Conservation (phyloP, 2,797 vertebrate genomes). For the Chelon auratus region DNA sequence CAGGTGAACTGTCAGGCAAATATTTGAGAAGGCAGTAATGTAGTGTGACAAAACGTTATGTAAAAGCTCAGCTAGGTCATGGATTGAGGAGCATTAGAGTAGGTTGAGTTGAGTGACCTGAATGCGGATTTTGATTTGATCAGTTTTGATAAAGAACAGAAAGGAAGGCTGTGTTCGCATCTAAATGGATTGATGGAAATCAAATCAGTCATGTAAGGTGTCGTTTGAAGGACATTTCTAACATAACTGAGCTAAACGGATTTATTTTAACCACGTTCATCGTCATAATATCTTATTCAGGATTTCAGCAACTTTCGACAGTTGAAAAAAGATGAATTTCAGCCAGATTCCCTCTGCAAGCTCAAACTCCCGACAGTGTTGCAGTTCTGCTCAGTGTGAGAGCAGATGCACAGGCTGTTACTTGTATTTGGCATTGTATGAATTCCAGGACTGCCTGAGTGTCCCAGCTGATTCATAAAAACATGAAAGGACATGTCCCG, state of each 20-base stretch:
- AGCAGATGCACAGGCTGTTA: constrained; percentile 51
- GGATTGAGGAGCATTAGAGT: not conserved
- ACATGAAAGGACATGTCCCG: constrained; percentile 55
- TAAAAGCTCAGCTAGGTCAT: not conserved
- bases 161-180: not conserved
- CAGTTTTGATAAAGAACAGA: not conserved
- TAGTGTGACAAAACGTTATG: not conserved
- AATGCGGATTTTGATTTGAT: not conserved
- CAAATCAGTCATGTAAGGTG: no score
- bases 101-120: not conserved
- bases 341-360: not conserved
- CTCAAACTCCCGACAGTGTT: not conserved
- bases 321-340: not conserved
- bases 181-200: no score
- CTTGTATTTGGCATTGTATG: constrained; percentile 53
- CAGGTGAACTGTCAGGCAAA: constrained; percentile 7
- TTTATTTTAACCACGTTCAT: no score
- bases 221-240: not conserved
- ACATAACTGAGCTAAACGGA: not conserved
- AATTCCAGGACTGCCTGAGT: constrained; percentile 64
- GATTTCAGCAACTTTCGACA: not conserved
- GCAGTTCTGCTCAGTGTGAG: not conserved
- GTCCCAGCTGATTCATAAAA: constrained; percentile 45
- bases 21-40: not conserved
- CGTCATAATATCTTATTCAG: no score